Base-by-base conservation (phyloP, 2,113 vertebrate species). In the Saguinus midas region DNA sequence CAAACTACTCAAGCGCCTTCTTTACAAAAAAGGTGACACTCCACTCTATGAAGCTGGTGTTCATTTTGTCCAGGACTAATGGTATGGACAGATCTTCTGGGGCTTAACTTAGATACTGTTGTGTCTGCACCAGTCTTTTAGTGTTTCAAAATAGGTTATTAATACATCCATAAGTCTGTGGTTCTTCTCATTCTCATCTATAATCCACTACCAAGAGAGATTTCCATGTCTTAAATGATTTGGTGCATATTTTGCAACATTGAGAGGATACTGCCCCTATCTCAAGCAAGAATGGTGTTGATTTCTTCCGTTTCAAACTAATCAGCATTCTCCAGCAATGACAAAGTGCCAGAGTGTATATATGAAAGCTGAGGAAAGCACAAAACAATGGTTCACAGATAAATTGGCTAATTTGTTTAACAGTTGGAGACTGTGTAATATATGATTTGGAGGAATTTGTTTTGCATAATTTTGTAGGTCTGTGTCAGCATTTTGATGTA, bases 1-100 rank as follows among this genome's bases (percentile, higher is more conserved):
- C 99, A 99, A 95, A 98, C 98, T 98, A 98, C 98, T 98, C 99
- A 98, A 98, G 98, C 98, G 90, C 98, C 98, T 99, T 99, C 98
- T 92, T 99, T 99, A 94, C 99, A 99, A 95, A 99, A 99, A 98
- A 99, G 99, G 99, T 99, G 99, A 99, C 99, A 99, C 99, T 98
- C 98, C 97, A 98, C 66, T 97, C 96, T 97, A 2, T 91, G 97
- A 97, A 97, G 97, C 98, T 98, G 96, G 98, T 98, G 97, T 98
- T 92, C 57, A 66, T 98, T 96, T 98, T 98, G 98, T 98, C 98
- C 98, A 98, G 96, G 96, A 98, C 96, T 98, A 87, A 97, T 96
- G 96, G 83, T 97, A 95, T 98, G 98, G 98, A 96, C 98, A 97
- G 96, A 96, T 98, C 98, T 98, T 98, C 98, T 98, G 98, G 98